These are phyloP conservation scores for Cerastis leucographa DNA, from an alignment of 2,888 invertebrate genomes.

Conservation along the genomic window DNA sequence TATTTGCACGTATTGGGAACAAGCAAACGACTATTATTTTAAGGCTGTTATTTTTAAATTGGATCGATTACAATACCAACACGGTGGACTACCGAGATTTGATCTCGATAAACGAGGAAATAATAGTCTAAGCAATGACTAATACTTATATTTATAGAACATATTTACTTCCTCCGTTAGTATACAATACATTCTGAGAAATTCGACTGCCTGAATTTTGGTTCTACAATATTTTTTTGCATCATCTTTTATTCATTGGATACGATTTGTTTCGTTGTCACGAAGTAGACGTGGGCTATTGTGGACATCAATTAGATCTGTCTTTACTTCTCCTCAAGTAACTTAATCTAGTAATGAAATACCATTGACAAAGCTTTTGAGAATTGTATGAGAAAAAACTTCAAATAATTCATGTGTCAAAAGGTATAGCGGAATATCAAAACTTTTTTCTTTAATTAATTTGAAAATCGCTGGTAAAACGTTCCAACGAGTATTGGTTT, in stretches of 20 bases:
- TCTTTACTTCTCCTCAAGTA: background rate
- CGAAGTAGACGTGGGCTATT: slow-evolving; percentile 7
- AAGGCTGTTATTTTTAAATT: slow-evolving; percentile 32
- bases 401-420: slow-evolving; percentile 5
- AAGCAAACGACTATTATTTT: background rate
- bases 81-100: slow-evolving; percentile 66
- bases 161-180: slow-evolving; percentile 73
- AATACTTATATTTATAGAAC: slow-evolving; percentile 71
- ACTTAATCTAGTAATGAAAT: background rate
- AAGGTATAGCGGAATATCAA: background rate
- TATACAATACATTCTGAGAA: slow-evolving; percentile 45
- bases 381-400: slow-evolving; percentile 1
- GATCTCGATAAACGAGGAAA: slow-evolving; percentile 77
- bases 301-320: slow-evolving; percentile 9
- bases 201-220: slow-evolving; percentile 25
- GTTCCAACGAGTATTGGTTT: slow-evolving; percentile 57
- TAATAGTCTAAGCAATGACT: slow-evolving; percentile 71
- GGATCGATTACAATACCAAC: slow-evolving; percentile 68
- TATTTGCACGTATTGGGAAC: background rate
- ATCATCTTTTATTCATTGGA: slow-evolving; percentile 17
- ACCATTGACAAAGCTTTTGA: background rate
- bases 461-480: slow-evolving; percentile 42
- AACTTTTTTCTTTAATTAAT: slow-evolving; percentile 31
- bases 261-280: slow-evolving; percentile 9
- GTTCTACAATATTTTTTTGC: slow-evolving; percentile 26